Evolutionary conservation across 2,888 invertebrate species (phyloP).

Genomic region (Gerris lacustris): DNA sequence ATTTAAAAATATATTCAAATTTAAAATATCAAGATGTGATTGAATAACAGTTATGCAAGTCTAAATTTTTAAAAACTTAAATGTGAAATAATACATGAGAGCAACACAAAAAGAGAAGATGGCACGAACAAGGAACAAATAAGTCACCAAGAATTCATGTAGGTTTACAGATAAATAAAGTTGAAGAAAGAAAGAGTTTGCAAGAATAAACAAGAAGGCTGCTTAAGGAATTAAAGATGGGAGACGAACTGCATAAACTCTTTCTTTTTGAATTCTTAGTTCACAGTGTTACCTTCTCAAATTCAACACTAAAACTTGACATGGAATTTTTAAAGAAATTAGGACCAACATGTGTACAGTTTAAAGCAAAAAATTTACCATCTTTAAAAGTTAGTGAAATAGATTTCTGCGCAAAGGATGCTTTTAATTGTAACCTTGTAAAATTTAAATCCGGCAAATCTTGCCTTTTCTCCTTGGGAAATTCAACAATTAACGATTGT

Average conservation of each 20-base stretch:
- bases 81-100: too few relatives aligned
- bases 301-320: background rate
- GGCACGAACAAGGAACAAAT: too few relatives aligned
- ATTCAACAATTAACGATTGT: background rate
- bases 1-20: too few relatives aligned
- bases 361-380: background rate
- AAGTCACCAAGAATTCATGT: too few relatives aligned
- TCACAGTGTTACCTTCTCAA: background rate
- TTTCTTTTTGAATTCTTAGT: background rate
- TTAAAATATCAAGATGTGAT: too few relatives aligned
- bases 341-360: slow-evolving; percentile 1
- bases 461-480: background rate
- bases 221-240: background rate
- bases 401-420: background rate
- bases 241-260: background rate
- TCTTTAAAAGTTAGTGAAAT: background rate
- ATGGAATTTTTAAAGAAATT: background rate
- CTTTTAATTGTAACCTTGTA: background rate
- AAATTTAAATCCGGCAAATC: background rate
- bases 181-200: too few relatives aligned
- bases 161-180: too few relatives aligned
- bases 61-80: too few relatives aligned
- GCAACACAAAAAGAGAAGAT: too few relatives aligned
- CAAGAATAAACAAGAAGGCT: too few relatives aligned
- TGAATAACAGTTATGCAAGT: too few relatives aligned